Base-by-base conservation (phyloP, 2,888 invertebrate species). In the Synanthedon myopaeformis region DNA sequence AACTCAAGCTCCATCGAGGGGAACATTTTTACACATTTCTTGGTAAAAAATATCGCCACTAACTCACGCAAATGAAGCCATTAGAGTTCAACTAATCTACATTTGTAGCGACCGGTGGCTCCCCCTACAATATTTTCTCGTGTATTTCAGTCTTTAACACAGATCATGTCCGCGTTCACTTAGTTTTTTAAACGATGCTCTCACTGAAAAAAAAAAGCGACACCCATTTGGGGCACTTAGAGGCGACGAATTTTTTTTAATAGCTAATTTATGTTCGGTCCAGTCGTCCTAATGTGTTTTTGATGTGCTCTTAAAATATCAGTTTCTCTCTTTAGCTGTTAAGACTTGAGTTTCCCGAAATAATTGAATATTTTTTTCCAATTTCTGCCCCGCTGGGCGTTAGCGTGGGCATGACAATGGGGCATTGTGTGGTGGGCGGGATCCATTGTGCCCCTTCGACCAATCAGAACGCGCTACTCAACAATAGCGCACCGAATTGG, bases 401-500 rank as follows among this genome's bases (percentile, higher is more conserved):
- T 60, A 2, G 57, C 60, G 68, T 67, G 61, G 59, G 59, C 59
- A 73, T 77, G 72, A 87, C 86, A 86, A 87, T 87, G 78, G 85
- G 81, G 79, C 64, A 85, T 85, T 86, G 86, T 84, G 77, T 69
- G 61, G 79, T 73, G 71, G 86, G 86, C 86, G 86, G 80, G 77
- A 72, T 74, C 82, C 83, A 86, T 87, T 87, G 86, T 85, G 66
- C 70, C 72, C 65, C 35, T 64, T 65, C 76, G 62, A 63, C 86
- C 86, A 87, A 87, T 85, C 73, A 70, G 67, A 63, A 65, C 65
- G 66, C 67, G 49, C 65, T 62, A 62, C 72, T 75, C 76, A 83
- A 87, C 86, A 87, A 87, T 87, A 86, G 83, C 82, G 72, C 77
- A 75, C 82, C 83, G 83, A 83, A 84, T 82, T 81, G 84, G 79